These are phyloP conservation scores for Drosophila repletoides DNA, from an alignment of 1,140 invertebrate species.

Conservation along the genomic window DNA sequence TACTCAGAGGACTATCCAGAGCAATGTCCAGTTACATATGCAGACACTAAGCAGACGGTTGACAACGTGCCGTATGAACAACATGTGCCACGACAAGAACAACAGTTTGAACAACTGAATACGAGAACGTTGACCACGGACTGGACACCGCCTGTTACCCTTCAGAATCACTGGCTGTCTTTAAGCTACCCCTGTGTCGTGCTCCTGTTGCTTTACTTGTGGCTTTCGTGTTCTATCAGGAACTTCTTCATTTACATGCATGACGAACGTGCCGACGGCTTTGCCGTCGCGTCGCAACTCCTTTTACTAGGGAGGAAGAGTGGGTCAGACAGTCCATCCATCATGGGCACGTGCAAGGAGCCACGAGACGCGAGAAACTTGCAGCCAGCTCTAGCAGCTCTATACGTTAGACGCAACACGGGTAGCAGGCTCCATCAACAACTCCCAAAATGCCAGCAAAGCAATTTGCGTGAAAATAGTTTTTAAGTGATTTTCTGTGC, in stretches of 20 bases:
- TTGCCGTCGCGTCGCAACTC: not conserved
- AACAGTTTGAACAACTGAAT: not conserved
- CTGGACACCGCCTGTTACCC: slow-evolving; percentile 7
- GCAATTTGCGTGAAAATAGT: slow-evolving; percentile 68
- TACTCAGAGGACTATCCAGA: not conserved
- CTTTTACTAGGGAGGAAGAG: not conserved
- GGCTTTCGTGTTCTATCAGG: slow-evolving; percentile 11
- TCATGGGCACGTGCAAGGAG: slow-evolving; percentile 59
- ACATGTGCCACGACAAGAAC: slow-evolving; percentile 39
- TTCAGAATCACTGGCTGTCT: not conserved
- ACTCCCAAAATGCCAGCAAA: slow-evolving; percentile 8
- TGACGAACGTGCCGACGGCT: slow-evolving; percentile 52
- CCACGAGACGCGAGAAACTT: not conserved
- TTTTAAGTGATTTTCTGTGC: slow-evolving; percentile 57
- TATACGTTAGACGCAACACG: too few species aligned
- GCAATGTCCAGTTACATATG: not conserved
- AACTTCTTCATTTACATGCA: slow-evolving; percentile 77
- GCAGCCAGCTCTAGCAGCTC: too few species aligned
- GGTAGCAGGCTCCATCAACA: too few species aligned
- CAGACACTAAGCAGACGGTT: slow-evolving; percentile 63
- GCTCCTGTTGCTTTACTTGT: slow-evolving; percentile 7
- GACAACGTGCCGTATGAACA: slow-evolving; percentile 58
- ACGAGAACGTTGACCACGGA: slow-evolving; percentile 12
- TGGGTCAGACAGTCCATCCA: slow-evolving; percentile 55
- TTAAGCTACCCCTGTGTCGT: not conserved